These are phyloP conservation scores for Teleopsis dalmanni DNA, from an alignment of 1,140 invertebrate genomes.

Conservation along the genomic window DNA sequence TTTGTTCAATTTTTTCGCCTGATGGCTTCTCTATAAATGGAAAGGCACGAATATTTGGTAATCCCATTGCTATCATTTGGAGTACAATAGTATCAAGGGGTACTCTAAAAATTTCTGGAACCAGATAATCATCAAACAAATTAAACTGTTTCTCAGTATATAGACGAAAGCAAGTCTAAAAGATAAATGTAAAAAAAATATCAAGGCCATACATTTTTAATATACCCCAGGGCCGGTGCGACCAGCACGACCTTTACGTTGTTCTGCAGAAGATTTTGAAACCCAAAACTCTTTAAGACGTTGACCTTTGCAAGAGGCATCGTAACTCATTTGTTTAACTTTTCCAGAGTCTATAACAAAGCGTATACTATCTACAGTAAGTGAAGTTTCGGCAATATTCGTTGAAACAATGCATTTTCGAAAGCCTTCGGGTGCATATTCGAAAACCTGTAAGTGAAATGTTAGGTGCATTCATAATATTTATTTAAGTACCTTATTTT, in stretches of 20 bases:
- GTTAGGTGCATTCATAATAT: neutral
- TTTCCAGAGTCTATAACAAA: conserved; percentile 97
- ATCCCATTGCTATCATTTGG: conserved; percentile 91
- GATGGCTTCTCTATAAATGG: conserved; percentile 91
- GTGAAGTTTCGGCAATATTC: conserved; percentile 99
- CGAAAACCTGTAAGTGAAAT: conserved; percentile 68
- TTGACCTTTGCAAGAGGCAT: conserved; percentile 81
- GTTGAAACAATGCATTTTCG: conserved; percentile 97
- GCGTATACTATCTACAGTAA: conserved; percentile 96
- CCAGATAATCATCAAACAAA: conserved; percentile 69
- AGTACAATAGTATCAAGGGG: conserved; percentile 87
- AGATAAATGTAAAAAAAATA: neutral
- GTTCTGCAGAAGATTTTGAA: conserved; percentile 93
- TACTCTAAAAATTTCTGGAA: conserved; percentile 87
- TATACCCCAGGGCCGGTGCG: conserved; percentile 54
- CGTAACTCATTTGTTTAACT: conserved; percentile 96
- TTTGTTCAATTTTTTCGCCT: conserved; percentile 74
- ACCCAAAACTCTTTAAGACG: conserved; percentile 92
- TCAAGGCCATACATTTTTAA: conserved; percentile 10
- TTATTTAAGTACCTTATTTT: conserved; percentile 72
- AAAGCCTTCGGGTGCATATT: conserved; percentile 88
- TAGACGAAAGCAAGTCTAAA: conserved; percentile 62
- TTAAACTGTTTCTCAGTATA: conserved; percentile 69
- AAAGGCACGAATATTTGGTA: conserved; percentile 85
- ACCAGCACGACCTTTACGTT: conserved; percentile 91